Base-by-base conservation (phyloP, 1,140 invertebrate species). In the Drosophila orena region DNA sequence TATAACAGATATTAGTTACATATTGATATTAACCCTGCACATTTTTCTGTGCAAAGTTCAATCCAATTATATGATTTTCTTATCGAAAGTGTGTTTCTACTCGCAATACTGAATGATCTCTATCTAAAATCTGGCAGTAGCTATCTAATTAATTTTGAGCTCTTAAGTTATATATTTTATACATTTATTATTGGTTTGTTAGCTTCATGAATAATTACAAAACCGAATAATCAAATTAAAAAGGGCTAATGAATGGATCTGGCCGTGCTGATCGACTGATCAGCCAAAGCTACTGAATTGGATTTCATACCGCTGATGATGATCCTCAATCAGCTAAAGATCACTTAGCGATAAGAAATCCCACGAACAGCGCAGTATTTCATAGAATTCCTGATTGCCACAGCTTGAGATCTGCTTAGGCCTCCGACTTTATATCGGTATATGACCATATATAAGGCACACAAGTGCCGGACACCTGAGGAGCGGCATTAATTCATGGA, bases 401-500 rank as follows among this genome's bases (percentile, higher is more conserved):
- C 79, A 88, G 79, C 79, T 89, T 77, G 84, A 88, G 64, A 79
- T 88, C 76, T 83, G 79, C 52, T 73, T 54, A 53, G 62, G 54
- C 30, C 15, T 54, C 12, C 20, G 15, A 47, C 30, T 35, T 52
- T 46, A 53, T 30, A 22, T 65, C 11, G 37, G 37, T 38, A 35
- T 59, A 52, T 57, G 58, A 46, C 37, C 14, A 76, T 59, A 72
- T 37, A 79, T 72, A 76, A 56, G 62, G 61, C 46, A 47, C 43
- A 66, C 64, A 77, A 72, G 62, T 74, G 61, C 38, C 73, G 46
- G 57, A 66, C 77, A 80, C 81, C 81, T 81, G 69, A 86, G 73
- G 77, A 86, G 56, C 54, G 71, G 74, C 50, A 89, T 89, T 88
- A 88, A 88, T 88, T 84, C 84, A 89, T 89, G 84, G 79, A 88